These are phyloP conservation scores for Peromyscus attwateri DNA, from an alignment of 2,797 vertebrate species.

Conservation along the genomic window DNA sequence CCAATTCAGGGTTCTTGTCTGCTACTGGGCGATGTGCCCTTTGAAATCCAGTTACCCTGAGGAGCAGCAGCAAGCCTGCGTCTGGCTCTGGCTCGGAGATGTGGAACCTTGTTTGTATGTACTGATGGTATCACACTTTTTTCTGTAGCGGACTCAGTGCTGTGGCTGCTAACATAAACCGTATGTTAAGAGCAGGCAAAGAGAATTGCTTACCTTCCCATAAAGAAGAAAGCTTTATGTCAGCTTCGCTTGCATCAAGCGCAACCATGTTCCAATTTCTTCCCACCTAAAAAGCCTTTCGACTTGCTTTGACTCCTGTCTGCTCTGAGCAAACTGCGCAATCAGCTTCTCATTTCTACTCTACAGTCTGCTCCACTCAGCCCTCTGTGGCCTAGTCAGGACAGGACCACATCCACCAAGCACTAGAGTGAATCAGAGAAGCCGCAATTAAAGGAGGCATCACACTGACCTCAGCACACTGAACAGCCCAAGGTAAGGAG, in stretches of 20 bases:
- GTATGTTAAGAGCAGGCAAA: constrained; percentile 27
- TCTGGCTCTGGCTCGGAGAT: not conserved
- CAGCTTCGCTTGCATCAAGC: constrained; percentile 71
- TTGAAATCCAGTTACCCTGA: not conserved
- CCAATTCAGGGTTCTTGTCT: not conserved
- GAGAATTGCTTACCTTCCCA: constrained; percentile 75
- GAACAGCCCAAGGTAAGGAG: not conserved
- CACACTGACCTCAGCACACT: not conserved
- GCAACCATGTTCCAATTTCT: constrained; percentile 72
- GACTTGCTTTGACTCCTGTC: constrained; percentile 69
- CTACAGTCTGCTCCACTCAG: constrained; percentile 68
- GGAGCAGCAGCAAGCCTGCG: not conserved
- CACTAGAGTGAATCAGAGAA: constrained; percentile 69
- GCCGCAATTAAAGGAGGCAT: constrained; percentile 56
- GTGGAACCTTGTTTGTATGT: not conserved
- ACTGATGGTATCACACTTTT: not conserved
- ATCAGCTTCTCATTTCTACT: constrained; percentile 57
- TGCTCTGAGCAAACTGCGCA: constrained; percentile 62
- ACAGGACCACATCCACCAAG: constrained; percentile 57
- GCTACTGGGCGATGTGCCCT: not conserved
- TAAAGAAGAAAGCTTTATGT: constrained; percentile 75
- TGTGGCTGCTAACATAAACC: not conserved
- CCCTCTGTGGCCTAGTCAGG: constrained; percentile 70
- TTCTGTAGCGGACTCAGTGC: constrained; percentile 17
- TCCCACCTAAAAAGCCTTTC: constrained; percentile 69